Evolutionary conservation across 2,888 invertebrate genomes (phyloP).

Genomic region (Idaea biselata): DNA sequence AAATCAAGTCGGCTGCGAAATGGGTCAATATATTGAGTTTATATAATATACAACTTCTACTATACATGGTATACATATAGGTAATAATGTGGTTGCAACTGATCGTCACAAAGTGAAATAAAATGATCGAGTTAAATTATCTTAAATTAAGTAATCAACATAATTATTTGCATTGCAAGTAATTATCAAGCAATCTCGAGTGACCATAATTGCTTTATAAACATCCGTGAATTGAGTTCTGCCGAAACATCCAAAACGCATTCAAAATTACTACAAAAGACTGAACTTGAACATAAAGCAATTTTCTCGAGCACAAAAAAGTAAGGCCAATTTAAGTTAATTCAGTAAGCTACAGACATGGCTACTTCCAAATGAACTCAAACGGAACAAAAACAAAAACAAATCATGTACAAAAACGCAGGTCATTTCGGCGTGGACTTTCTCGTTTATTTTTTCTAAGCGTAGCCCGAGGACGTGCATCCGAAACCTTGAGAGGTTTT

Average conservation of each 20-base stretch:
- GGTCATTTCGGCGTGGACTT: conserved; percentile 77
- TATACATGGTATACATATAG: not conserved
- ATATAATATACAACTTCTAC: not conserved
- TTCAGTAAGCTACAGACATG: conserved; percentile 77
- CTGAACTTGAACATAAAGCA: conserved; percentile 48
- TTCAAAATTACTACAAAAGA: conserved; percentile 50
- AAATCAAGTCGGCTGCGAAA: not conserved
- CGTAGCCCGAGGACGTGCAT: conserved; percentile 74
- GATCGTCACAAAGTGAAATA: too few relatives aligned
- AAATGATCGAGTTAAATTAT: too few relatives aligned
- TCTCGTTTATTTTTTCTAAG: conserved; percentile 77
- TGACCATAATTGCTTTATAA: conserved; percentile 8
- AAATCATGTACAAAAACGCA: conserved; percentile 78
- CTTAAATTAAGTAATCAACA: not conserved
- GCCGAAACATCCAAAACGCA: conserved; percentile 24
- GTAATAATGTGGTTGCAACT: not conserved
- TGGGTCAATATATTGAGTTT: not conserved
- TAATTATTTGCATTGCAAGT: not conserved
- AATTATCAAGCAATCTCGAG: not conserved
- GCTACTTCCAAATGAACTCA: conserved; percentile 80
- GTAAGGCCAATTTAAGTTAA: conserved; percentile 74
- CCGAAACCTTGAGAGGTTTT: conserved; percentile 67
- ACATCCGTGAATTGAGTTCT: conserved; percentile 8
- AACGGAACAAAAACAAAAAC: conserved; percentile 79
- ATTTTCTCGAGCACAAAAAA: conserved; percentile 59